These are phyloP conservation scores for Pristis pectinata DNA, from an alignment of 2,797 vertebrate genomes.

Conservation along the genomic window DNA sequence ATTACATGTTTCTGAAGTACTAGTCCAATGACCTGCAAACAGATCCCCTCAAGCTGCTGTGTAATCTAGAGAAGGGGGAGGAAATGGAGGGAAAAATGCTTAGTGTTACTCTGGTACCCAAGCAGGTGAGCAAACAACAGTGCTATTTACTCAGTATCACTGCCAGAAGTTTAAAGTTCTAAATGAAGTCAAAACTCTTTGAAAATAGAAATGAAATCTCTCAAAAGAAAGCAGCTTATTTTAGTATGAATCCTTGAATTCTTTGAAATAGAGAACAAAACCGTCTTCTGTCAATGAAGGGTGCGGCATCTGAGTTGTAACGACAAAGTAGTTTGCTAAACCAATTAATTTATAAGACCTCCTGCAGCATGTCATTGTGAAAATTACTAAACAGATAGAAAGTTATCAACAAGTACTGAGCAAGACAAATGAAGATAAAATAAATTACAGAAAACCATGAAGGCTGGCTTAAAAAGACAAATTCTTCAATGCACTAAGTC, in stretches of 20 bases:
- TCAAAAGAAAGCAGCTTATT: not conserved
- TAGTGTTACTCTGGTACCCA: not conserved
- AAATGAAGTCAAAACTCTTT: not conserved
- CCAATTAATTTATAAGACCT: not conserved
- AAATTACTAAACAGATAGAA: not conserved
- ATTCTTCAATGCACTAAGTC: not conserved
- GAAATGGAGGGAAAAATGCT: constrained; percentile 18
- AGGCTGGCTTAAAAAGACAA: not conserved
- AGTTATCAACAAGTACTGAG: not conserved
- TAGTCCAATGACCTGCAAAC: constrained; percentile 88
- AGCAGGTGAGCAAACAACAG: not conserved
- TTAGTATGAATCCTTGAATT: not conserved
- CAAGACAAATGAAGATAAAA: not conserved
- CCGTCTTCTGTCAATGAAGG: not conserved
- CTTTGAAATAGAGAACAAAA: not conserved
- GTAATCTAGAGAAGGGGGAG: constrained; percentile 66
- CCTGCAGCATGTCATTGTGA: not conserved
- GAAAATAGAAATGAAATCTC: not conserved
- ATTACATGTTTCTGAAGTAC: constrained; percentile 94
- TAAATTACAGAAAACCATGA: not conserved
- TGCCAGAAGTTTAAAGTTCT: not conserved
- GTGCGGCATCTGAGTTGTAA: not conserved
- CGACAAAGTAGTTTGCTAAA: not conserved
- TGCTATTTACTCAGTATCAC: not conserved
- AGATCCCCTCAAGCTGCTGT: constrained; percentile 91